Conservation (phyloP, 1,140 invertebrate genomes). For the Trichonephila inaurata region DNA sequence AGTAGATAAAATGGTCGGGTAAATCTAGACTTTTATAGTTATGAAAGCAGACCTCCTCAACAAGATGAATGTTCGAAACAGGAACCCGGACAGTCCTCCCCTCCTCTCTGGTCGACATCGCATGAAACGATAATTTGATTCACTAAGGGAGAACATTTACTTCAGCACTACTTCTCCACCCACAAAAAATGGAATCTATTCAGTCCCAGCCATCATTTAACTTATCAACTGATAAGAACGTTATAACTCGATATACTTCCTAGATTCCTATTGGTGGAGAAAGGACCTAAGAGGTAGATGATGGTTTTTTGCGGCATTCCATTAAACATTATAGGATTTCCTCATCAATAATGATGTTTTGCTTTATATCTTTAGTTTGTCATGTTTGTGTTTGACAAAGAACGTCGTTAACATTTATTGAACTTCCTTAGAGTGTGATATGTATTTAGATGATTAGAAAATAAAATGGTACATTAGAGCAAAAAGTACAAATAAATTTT, state of each 20-base stretch:
- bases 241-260: conserved; percentile 27
- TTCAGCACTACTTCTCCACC: neutral
- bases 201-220: neutral
- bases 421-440: neutral
- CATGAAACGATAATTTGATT: conserved; percentile 44
- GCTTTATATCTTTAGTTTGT: neutral
- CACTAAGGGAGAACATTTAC: conserved; percentile 8
- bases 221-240: neutral
- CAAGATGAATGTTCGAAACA: conserved; percentile 53
- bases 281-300: neutral
- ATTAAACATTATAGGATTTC: conserved; percentile 7
- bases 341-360: neutral
- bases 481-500: too few species aligned
- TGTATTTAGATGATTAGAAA: neutral
- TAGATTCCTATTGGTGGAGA: neutral
- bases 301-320: neutral
- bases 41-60: conserved; percentile 39
- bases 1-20: neutral
- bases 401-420: neutral
- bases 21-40: conserved; percentile 58
- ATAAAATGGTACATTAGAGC: too few species aligned
- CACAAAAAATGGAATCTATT: conserved; percentile 6
- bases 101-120: neutral
- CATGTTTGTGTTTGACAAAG: neutral
- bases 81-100: neutral